Evolutionary conservation across 1,140 invertebrate genomes (phyloP).

Genomic region (Eumaeus atala): DNA sequence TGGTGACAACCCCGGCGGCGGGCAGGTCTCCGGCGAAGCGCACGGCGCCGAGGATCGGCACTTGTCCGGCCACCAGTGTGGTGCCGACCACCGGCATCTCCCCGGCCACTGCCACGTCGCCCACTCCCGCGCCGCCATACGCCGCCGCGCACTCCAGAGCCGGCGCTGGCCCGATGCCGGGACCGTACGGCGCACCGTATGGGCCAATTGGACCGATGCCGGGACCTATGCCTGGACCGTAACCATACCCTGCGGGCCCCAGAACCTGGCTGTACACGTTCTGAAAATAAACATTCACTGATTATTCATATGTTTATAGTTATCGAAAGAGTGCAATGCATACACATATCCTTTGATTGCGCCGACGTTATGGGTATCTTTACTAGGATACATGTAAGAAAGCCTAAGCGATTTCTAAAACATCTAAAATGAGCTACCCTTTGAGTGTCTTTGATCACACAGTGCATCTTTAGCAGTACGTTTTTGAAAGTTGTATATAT

Average conservation of each 20-base stretch:
- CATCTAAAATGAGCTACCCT: no score
- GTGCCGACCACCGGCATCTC: constrained; percentile 37
- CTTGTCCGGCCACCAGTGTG: constrained; percentile 32
- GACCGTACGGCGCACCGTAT: neutral
- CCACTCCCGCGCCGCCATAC: constrained; percentile 37
- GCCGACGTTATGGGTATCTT: no score
- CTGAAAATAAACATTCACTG: no score
- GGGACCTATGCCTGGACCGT: constrained; percentile 1
- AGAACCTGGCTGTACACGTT: constrained; percentile 20
- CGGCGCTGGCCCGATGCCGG: neutral
- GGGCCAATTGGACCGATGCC: neutral
- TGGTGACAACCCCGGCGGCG: no score
- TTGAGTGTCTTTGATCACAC: no score
- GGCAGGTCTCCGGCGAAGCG: constrained; percentile 29
- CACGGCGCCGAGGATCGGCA: constrained; percentile 38
- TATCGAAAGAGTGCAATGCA: no score
- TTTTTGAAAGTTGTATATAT: no score
- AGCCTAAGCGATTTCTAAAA: no score
- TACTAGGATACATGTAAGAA: no score
- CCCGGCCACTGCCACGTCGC: constrained; percentile 33
- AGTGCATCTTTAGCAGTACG: no score
- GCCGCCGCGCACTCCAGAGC: constrained; percentile 5
- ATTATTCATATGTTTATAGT: no score
- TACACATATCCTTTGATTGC: no score
- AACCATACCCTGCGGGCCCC: neutral